Percentiles rank a stretch among this genome's conserved stretches.
phyloP scores from a whole-genome alignment of 2,888 invertebrate species.

The Acleris sparsana region DNA sequence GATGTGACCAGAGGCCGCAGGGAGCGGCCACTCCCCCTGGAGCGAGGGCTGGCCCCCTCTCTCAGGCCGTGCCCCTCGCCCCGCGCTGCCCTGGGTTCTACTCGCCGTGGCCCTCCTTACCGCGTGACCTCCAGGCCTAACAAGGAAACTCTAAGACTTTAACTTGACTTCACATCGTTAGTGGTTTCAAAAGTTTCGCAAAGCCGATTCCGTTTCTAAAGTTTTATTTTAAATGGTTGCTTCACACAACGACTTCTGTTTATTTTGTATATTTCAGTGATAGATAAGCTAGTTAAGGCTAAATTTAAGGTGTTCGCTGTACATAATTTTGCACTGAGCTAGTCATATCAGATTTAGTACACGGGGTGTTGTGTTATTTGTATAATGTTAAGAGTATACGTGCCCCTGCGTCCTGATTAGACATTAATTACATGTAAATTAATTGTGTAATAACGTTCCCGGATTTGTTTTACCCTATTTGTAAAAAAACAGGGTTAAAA shows the following conservation, averaged over 20 bases:
- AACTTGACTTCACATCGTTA: constrained; percentile 18
- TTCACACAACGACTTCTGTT: constrained; percentile 26
- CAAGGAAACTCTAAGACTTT: constrained; percentile 29
- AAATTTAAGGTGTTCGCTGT: constrained; percentile 54
- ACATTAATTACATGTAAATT: constrained; percentile 12
- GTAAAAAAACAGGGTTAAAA: constrained; percentile 2
- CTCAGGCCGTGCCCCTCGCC: constrained; percentile 35
- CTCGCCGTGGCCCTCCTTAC: constrained; percentile 42
- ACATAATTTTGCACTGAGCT: constrained; percentile 69
- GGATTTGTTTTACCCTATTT: neutral
- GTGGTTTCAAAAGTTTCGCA: constrained; percentile 18
- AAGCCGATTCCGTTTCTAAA: constrained; percentile 33
- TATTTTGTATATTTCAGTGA: constrained; percentile 28
- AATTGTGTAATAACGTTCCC: constrained; percentile 2
- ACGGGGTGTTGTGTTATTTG: constrained; percentile 45
- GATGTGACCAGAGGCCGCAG: constrained; percentile 72
- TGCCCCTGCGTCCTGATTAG: constrained; percentile 36
- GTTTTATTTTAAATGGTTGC: constrained; percentile 8
- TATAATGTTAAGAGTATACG: constrained; percentile 33
- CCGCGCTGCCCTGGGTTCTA: constrained; percentile 38
- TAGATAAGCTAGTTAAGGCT: constrained; percentile 21
- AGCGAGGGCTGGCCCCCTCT: constrained; percentile 68
- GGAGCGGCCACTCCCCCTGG: constrained; percentile 62
- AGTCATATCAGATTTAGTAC: constrained; percentile 65
- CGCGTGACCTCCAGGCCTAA: constrained; percentile 41